Evolutionary conservation across 1,140 invertebrate genomes (phyloP).

Genomic region (Drosophila carrolli): DNA sequence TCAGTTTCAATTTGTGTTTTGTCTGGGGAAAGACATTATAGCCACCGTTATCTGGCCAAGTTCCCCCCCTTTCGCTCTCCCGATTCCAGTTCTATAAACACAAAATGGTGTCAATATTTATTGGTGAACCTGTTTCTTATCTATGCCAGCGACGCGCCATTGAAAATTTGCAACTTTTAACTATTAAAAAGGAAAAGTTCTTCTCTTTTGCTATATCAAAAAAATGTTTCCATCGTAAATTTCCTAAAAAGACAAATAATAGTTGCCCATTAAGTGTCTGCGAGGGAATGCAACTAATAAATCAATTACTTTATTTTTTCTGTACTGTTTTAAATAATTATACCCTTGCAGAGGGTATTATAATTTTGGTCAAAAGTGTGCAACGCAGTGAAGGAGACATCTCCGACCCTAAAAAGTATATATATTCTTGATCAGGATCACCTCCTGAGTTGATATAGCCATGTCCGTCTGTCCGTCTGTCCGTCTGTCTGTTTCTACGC

Average conservation of each 20-base stretch:
- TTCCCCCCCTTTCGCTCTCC: not conserved
- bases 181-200: slow-evolving; percentile 69
- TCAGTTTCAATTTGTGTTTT: slow-evolving; percentile 58
- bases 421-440: no score
- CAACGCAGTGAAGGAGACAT: no score
- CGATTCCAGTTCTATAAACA: slow-evolving; percentile 49
- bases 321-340: no score
- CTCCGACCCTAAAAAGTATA: no score
- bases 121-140: slow-evolving; percentile 83
- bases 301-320: slow-evolving; percentile 1
- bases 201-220: slow-evolving; percentile 38
- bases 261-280: slow-evolving; percentile 19
- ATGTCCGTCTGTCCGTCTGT: no score
- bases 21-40: slow-evolving; percentile 55
- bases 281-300: slow-evolving; percentile 10
- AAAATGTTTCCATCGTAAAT: slow-evolving; percentile 68
- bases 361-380: no score
- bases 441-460: no score
- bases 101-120: slow-evolving; percentile 84
- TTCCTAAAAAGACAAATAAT: slow-evolving; percentile 33
- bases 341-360: no score
- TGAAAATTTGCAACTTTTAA: slow-evolving; percentile 79
- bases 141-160: slow-evolving; percentile 29
- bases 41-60: slow-evolving; percentile 61
- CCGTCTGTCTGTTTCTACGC: no score